These are phyloP conservation scores for Noctuana brunneofusca DNA, from an alignment of 2,888 invertebrate genomes.

Conservation along the genomic window DNA sequence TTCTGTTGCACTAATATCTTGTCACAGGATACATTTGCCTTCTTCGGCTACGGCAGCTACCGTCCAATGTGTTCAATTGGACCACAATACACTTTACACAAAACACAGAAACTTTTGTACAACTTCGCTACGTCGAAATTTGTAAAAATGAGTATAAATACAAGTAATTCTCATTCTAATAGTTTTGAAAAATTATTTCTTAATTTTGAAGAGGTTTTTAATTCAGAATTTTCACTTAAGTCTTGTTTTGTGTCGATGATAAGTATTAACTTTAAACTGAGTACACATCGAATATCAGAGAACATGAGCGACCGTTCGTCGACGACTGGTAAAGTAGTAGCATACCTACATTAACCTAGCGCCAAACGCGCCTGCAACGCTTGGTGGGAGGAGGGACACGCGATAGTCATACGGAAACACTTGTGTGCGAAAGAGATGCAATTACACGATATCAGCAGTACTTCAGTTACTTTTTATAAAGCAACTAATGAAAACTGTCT, in stretches of 20 bases:
- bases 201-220: slow-evolving; percentile 36
- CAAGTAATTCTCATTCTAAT: slow-evolving; percentile 30
- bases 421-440: slow-evolving; percentile 55
- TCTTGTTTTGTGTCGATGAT: slow-evolving; percentile 50
- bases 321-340: slow-evolving; percentile 70
- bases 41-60: slow-evolving; percentile 43
- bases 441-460: slow-evolving; percentile 56
- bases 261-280: slow-evolving; percentile 45
- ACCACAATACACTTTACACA: slow-evolving; percentile 68
- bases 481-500: slow-evolving; percentile 67
- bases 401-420: slow-evolving; percentile 57
- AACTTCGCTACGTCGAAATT: slow-evolving; percentile 19
- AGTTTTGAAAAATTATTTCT: slow-evolving; percentile 46
- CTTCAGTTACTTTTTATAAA: slow-evolving; percentile 61
- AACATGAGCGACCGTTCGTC: slow-evolving; percentile 70
- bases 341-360: slow-evolving; percentile 56
- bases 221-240: slow-evolving; percentile 44
- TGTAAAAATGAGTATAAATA: background rate
- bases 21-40: slow-evolving; percentile 56
- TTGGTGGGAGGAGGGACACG: slow-evolving; percentile 70
- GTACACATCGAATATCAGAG: slow-evolving; percentile 50
- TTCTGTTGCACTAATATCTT: slow-evolving; percentile 52
- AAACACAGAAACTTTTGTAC: slow-evolving; percentile 66
- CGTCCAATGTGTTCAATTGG: slow-evolving; percentile 46
- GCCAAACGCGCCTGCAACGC: slow-evolving; percentile 55